Evolutionary conservation across 2,113 vertebrate species (phyloP), one percentile per base, ranked within the genome.

Genomic region (Hyaena hyaena): DNA sequence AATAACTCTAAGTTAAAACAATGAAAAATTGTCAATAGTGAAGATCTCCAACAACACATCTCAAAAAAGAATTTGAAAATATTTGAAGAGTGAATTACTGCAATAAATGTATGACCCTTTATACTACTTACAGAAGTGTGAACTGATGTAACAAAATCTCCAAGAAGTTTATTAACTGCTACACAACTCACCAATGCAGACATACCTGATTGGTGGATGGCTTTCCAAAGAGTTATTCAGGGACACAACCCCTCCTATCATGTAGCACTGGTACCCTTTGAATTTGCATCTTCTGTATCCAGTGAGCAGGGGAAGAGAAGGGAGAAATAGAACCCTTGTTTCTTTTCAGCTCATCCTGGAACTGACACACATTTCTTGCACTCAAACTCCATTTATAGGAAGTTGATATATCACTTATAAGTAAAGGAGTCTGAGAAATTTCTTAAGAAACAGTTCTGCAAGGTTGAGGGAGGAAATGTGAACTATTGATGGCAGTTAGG

Each of bases 161-260:
- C 86, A 28, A 74, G 28, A 16, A 63, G 39, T 35, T 58, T 43
- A 65, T 35, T 50, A 9, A 31, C 19, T 11, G 43, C 58, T n/a
- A 61, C 1, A 53, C 17, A 55, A 23, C 10, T 5, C 16, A 15
- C 0, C 1, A n/a, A 4, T 39, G 2, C 24, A 55, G 39, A 31
- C 24, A 63, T 45, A 45, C 61, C 15, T 92, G 24, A 1, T n/a
- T 35, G 83, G 45, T 8, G 53, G 3, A 14, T 31, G 23, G 45
- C 5, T 43, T 65, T n/a, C 28, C 7, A 71, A 6, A 1, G 17
- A 50, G 15, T 69, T 23, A 68, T 26, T 85, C 48, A 48, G 7
- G 39, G 10, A 77, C 10, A 26, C 15, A n/a, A 31, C 17, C 45
- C 35, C 63, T 50, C 39, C 4, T 8, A 17, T 55, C 31, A 31